Base-by-base conservation (phyloP, 2,797 vertebrate species). In the Spheniscus humboldti region DNA sequence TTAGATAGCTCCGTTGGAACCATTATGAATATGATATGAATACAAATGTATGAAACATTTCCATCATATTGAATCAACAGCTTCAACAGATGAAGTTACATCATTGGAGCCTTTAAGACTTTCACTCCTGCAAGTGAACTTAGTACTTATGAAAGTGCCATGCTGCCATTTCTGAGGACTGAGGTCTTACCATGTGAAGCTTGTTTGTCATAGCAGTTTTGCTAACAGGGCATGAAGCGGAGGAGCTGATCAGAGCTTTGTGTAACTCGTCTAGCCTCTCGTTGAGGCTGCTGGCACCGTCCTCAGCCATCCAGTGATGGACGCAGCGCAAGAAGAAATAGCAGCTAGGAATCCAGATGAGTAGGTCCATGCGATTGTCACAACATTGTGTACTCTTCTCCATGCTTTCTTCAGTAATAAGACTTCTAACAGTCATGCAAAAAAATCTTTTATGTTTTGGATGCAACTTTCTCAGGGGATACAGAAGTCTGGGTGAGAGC, bases 31-130 rank as follows among this genome's bases (percentile, higher is more conserved):
- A 73, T n/a, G 60, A 78, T 88, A 82, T 52, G 95, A 97, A 96
- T 95, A 83, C 85, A 94, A 92, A 97, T 86, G 77, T 52, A 25
- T 83, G 92, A 96, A 97, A 94, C 76, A 41, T 69, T 97, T 96
- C 87, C 78, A 93, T 97, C 96, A 92, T 62, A 71, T 80, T 95
- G 92, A 93, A 95, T 97, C 97, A 97, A 97, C 94, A 95, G 50
- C 80, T 96, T 95, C 56, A 86, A 60, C 56, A 93, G 73, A 57
- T 4, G 2, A 80, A 78, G 66, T 63, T 84, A 72, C 33, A 57
- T 93, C 72, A 25, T 2, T 72, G 78, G 43, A 88, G 7, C 16
- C 43, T 76, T 78, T 75, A 94, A 86, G 48, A 63, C n/a, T 90
- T 82, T 22, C 13, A 39, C 43, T 83, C 89, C 53, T 83, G n/a